Conservation (phyloP, 2,113 vertebrate genomes). For the Periophthalmodon schlosseri region DNA sequence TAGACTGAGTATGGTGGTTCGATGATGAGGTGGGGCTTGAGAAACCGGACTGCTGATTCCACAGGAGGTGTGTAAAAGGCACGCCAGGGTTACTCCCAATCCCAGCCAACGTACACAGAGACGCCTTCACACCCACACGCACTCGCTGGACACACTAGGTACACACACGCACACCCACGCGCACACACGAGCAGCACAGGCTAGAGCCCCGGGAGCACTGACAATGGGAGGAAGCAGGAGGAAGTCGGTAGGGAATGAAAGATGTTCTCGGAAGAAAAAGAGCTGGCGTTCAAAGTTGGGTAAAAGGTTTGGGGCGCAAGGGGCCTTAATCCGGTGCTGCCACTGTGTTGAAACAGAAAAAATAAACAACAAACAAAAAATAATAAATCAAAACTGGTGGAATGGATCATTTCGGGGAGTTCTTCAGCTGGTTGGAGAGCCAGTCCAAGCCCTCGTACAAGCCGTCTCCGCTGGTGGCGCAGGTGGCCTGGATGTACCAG, state of each 20-base stretch:
- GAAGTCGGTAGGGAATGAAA: conserved; percentile 32
- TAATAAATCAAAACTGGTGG: conserved; percentile 56
- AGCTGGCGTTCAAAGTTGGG: conserved; percentile 29
- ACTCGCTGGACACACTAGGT: conserved; percentile 57
- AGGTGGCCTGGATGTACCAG: conserved; percentile 89
- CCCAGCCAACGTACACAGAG: conserved; percentile 70
- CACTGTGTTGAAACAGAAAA: conserved; percentile 68
- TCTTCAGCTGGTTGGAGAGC: conserved; percentile 86
- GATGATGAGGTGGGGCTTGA: conserved; percentile 54
- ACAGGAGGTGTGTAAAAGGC: conserved; percentile 78
- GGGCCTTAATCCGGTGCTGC: conserved; percentile 70
- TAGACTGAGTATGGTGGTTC: conserved; percentile 38
- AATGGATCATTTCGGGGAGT: conserved; percentile 84
- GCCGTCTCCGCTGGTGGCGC: conserved; percentile 84
- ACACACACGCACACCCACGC: conserved; percentile 36
- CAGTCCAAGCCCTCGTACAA: conserved; percentile 85
- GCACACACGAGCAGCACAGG: conserved; percentile 64
- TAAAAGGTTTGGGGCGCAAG: conserved; percentile 39
- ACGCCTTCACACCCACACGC: conserved; percentile 64
- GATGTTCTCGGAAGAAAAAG: conserved; percentile 53
- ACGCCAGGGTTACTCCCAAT: conserved; percentile 77
- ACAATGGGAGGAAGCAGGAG: conserved; percentile 31
- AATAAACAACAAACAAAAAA: conserved; percentile 59
- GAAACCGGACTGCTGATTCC: conserved; percentile 71
- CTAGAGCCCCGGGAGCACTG: conserved; percentile 63